Evolutionary conservation across 2,113 vertebrate genomes (phyloP).

Genomic region (Anser cygnoides): DNA sequence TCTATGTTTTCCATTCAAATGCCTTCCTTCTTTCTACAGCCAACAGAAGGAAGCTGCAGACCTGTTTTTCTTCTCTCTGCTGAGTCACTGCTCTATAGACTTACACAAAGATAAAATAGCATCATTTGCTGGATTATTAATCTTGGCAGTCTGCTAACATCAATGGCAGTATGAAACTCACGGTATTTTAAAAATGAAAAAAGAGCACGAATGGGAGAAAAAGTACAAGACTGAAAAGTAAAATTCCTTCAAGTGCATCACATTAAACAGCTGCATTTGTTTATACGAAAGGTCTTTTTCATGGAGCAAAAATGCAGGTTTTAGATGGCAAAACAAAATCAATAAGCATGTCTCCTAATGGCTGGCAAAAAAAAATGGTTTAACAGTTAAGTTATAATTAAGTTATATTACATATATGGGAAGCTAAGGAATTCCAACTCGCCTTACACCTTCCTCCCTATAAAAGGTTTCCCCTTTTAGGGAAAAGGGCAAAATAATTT

Average conservation of each 20-base stretch:
- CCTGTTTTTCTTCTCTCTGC: constrained; percentile 1
- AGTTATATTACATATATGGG: background rate
- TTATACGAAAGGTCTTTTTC: background rate
- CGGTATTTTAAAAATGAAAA: background rate
- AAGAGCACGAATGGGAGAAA: accelerated
- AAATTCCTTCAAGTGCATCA: background rate
- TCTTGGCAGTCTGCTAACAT: background rate
- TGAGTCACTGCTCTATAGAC: constrained; percentile 23
- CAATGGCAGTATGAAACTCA: background rate
- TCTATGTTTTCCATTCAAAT: background rate
- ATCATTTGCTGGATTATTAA: constrained; percentile 4
- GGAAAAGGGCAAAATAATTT: background rate
- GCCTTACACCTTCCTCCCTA: background rate
- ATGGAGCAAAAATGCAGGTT: background rate
- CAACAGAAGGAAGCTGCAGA: background rate
- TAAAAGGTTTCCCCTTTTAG: background rate
- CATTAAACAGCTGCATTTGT: background rate
- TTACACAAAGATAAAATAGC: background rate
- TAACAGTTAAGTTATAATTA: background rate
- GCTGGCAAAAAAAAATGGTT: background rate
- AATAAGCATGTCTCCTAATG: background rate
- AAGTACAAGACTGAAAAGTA: background rate
- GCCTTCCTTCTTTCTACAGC: background rate
- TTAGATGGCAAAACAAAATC: background rate
- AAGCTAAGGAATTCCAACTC: background rate